Evolutionary conservation across 2,113 vertebrate species (phyloP), one percentile per base, ranked within the genome.

Genomic region (Pituophis catenifer): DNA sequence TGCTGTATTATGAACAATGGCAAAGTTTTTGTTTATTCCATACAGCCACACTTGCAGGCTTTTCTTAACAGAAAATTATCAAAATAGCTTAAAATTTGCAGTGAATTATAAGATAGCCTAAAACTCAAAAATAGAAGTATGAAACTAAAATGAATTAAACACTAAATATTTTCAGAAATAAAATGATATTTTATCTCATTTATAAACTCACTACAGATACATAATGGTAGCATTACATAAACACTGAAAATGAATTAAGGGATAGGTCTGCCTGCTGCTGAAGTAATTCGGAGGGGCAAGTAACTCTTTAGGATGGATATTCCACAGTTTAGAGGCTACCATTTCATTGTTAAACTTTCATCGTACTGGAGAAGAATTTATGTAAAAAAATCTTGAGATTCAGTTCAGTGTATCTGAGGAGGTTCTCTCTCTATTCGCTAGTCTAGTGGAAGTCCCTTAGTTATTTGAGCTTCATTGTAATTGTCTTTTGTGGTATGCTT

Each of bases 381-480:
- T 15, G 13, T 26, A 50, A 53, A 70, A 58, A 9, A 38, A 26
- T 81, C 9, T 54, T 33, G 33, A 75, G 4, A 19, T 62, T 26
- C 13, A 8, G 44, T 23, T 50, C 33, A 59, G 5, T 70, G 21
- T 33, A 38, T 91, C 3, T 75, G 29, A 21, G 50, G 26, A 89
- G 5, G 9, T 53, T 19, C 38, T 38, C n/a, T 10, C 57, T 89
- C 29, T 26, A 9, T 86, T 44, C 15, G 0, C 24, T 62, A 26
- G 9, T 17, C 24, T 57, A 57, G 29, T 70, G 65, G 12, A 70
- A 15, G 38, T 91, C 17, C 53, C 12, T 9, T 91, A 38, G 21
- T 89, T 89, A 57, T 21, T n/a, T 55, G 21, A 85, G 23, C 12
- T 85, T 90, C 59, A 94, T 29, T 94, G 65, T 93, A 92, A 92